Conservation (phyloP, 2,797 vertebrate genomes). For the Sebastes diaconus region DNA sequence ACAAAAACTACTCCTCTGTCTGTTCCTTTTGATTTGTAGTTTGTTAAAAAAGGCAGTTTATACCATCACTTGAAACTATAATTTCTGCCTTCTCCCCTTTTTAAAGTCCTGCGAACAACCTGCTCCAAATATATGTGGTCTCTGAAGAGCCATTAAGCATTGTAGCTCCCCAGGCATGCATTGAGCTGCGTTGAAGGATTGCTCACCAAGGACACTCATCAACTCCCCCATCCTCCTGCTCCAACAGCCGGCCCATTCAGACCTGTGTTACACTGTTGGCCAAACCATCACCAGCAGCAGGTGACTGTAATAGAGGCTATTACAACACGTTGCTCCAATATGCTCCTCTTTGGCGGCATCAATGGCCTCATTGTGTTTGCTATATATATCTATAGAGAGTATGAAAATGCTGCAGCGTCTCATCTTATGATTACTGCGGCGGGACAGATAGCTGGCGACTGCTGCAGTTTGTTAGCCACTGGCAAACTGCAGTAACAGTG, state of each 20-base stretch:
- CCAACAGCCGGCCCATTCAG: constrained; percentile 23
- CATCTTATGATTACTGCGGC: constrained; percentile 63
- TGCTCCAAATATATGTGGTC: constrained; percentile 36
- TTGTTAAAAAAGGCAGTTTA: constrained; percentile 30
- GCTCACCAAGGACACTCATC: constrained; percentile 56
- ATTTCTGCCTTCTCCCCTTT: constrained; percentile 15
- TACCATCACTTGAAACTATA: constrained; percentile 5
- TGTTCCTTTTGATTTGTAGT: constrained; percentile 11
- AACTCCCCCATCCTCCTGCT: constrained; percentile 25
- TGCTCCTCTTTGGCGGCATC: constrained; percentile 24
- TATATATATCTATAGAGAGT: constrained; percentile 19
- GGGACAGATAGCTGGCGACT: constrained; percentile 56
- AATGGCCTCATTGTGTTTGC: constrained; percentile 60
- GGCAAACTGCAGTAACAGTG: constrained; percentile 60
- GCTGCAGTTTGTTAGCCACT: constrained; percentile 72
- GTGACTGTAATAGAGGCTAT: constrained; percentile 7
- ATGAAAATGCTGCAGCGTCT: constrained; percentile 72
- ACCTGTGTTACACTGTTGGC: constrained; percentile 12
- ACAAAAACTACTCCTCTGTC: not conserved
- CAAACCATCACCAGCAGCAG: constrained; percentile 23
- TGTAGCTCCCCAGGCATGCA: constrained; percentile 42
- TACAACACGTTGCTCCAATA: constrained; percentile 11
- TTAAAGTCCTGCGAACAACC: constrained; percentile 34
- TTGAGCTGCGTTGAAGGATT: constrained; percentile 57
- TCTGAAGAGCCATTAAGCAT: constrained; percentile 37